Base-by-base conservation (phyloP, 2,797 vertebrate genomes). In the Scarus forsteni region DNA sequence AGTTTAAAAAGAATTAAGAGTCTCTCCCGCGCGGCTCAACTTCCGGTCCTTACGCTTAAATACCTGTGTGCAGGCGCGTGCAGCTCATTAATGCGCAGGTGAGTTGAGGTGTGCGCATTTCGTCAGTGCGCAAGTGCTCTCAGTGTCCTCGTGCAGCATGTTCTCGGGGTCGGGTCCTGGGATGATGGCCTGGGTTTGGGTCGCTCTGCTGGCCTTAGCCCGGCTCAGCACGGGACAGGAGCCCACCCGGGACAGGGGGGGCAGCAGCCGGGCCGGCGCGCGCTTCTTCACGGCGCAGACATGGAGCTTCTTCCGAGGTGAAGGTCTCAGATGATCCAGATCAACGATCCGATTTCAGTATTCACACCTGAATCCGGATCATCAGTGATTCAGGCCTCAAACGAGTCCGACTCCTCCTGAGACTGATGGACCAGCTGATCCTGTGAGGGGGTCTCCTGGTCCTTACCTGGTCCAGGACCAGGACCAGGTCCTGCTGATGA, bases 141-240 rank as follows among this genome's bases (percentile, higher is more conserved):
- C 0, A 10, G 10, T 14, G 7, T 35, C 13, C 8, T 44, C 12
- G 43, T 44, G 11, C 10, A 42, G 5, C 19, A 61, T 42, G 51
- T 18, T 5, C 7, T 42, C 50, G 3, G 14, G 36, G 39, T 14
- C 42, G 34, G 66, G 49, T 16, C 15, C 6, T 44, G 51, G 10
- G 60, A 52, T 11, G 69, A 43, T 38, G 51, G 58, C 51, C 63
- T 66, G 62, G 62, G 13, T 73, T 55, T 74, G 64, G 54, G 11
- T 59, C 38, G 15, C 12, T 10, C 5, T 52, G 46, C 16, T 60
- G 44, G 38, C 36, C 51, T 2, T 61, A 56, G 57, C 63, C 38
- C 57, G 57, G 38, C 14, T 56, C 27, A 36, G 8, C 51, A 61
- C 40, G 35, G 16, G 42, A 6, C 10, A 43, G 45, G 38, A 49